Evolutionary conservation across 2,113 vertebrate species (phyloP), one percentile per base, ranked within the genome.

Genomic region (Acanthisitta chloris): DNA sequence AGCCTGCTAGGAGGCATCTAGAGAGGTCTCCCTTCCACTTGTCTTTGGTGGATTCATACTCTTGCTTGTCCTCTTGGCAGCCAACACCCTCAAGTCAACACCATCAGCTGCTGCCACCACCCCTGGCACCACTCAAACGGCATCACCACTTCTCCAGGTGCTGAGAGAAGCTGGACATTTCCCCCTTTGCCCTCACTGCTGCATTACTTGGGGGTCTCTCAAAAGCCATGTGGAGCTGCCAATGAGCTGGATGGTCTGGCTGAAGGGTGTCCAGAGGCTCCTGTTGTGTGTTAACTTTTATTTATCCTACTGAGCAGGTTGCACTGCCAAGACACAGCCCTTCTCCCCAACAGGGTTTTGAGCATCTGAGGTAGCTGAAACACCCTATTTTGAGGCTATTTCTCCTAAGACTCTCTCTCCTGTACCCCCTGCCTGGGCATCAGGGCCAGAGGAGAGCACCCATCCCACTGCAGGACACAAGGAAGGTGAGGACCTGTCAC

Each of bases 71-170:
- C 73, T 48, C 26, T 19, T 2, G 1, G 77, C 21, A 45, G 28
- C 74, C 65, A 29, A 2, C 8, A 3, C 55, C 69, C 31, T 23
- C 2, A 2, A 1, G 13, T 6, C 4, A 13, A 45, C 45, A 2
- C 42, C 5, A 0, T 17, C 23, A 17, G 51, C 49, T 16, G n/a
- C 9, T 42, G 9, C 48, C 8, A 9, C 21, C 8, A 9, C 21
- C 8, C 46, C 57, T 38, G 3, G 34, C 4, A 0, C 65, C 4
- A 3, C 54, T 9, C 6, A 2, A 5, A 38, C 4, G 5, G 6
- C 43, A 4, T 17, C 43, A 1, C 64, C 49, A 54, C 33, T 52
- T 40, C 79, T 73, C 26, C 7, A 0, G 52, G 18, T 9, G 29
- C 43, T 1, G 14, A 38, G 34, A 65, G 11, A 40, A 73, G 43